Conservation (phyloP, 2,888 invertebrate genomes). For the Drosophila paracracens region DNA sequence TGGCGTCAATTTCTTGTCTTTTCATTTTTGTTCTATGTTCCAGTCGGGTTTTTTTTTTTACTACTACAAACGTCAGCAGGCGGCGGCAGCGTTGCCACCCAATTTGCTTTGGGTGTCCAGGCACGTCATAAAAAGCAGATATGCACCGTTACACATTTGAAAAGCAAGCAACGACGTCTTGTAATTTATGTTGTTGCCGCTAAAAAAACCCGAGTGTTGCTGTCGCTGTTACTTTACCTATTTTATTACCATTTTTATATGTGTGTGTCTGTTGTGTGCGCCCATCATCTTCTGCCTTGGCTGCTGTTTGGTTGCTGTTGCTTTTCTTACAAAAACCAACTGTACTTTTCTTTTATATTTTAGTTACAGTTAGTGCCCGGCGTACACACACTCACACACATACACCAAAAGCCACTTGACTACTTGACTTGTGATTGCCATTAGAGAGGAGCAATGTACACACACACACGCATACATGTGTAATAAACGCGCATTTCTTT, state of each 20-base stretch:
- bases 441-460: conserved; percentile 67
- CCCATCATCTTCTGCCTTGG: conserved; percentile 62
- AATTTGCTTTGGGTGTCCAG: conserved; percentile 35
- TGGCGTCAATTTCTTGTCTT: conserved; percentile 61
- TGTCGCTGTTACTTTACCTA: conserved; percentile 72
- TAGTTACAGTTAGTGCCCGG: conserved; percentile 75
- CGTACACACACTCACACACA: conserved; percentile 24
- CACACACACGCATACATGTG: conserved; percentile 12
- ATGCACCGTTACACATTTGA: conserved; percentile 77
- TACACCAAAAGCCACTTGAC: conserved; percentile 73
- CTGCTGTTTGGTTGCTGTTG: conserved; percentile 40
- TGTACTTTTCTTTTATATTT: conserved; percentile 74
- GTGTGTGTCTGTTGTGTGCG: conserved; percentile 5
- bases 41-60: conserved; percentile 8
- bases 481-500: conserved; percentile 51
- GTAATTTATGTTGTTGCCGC: conserved; percentile 61
- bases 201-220: conserved; percentile 32
- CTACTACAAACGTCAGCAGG: conserved; percentile 53
- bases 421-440: conserved; percentile 78
- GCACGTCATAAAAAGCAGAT: conserved; percentile 55
- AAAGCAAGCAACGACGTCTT: conserved; percentile 61
- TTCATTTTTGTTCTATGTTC: conserved; percentile 17
- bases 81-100: conserved; percentile 54
- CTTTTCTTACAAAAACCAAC: conserved; percentile 79
- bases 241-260: conserved; percentile 76